These are phyloP conservation scores for Trypoxylon attenuatum DNA, from an alignment of 2,888 invertebrate species.

Conservation along the genomic window DNA sequence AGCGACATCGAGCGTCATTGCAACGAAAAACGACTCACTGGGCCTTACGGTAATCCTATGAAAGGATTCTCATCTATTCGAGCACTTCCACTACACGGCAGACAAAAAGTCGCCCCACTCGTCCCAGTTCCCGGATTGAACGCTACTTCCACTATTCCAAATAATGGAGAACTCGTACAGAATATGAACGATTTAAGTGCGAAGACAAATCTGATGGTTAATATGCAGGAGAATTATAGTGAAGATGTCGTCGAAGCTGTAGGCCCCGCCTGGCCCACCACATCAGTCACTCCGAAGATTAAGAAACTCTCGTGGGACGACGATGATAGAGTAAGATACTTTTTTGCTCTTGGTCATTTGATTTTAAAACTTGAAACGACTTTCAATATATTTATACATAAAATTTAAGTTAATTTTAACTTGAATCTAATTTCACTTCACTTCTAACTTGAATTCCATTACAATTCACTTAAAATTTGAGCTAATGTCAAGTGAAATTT, in stretches of 20 bases:
- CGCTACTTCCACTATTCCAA: conserved; percentile 70
- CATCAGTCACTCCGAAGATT: conserved; percentile 82
- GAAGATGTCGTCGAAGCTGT: conserved; percentile 66
- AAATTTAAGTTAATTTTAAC: too few species aligned
- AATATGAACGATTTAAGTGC: conserved; percentile 72
- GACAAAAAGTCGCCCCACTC: conserved; percentile 68
- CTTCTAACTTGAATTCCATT: not conserved
- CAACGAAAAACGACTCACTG: conserved; percentile 66
- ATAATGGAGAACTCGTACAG: conserved; percentile 69
- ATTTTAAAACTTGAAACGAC: not conserved
- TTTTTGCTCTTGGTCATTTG: not conserved
- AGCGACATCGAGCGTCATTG: conserved; percentile 76
- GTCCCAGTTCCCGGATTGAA: conserved; percentile 66
- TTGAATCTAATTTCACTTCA: not conserved
- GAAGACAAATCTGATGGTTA: conserved; percentile 60
- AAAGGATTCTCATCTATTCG: conserved; percentile 63
- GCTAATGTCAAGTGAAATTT: too few species aligned
- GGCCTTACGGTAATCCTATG: too few species aligned
- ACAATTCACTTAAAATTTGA: not conserved
- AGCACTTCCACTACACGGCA: conserved; percentile 63
- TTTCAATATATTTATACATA: not conserved
- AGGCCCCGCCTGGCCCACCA: conserved; percentile 79
- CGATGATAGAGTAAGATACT: conserved; percentile 69
- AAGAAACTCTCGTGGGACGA: conserved; percentile 89
- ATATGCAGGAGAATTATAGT: conserved; percentile 67